Percentiles rank a stretch among this genome's conserved stretches.
Conservation (phyloP, 2,113 vertebrate species). For the Brachionichthys hirsutus region DNA sequence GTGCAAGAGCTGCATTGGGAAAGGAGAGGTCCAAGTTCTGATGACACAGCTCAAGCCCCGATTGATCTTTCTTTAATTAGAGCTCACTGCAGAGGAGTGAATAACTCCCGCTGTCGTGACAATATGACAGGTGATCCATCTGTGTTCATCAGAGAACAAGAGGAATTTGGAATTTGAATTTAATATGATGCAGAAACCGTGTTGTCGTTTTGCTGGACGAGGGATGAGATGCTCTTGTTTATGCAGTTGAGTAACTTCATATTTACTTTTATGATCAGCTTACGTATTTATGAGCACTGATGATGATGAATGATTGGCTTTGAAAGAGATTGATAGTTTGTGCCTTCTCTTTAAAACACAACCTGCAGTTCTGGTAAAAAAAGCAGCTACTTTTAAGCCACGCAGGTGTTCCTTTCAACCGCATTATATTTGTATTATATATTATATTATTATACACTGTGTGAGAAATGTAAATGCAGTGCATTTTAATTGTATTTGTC, state of each 20-base stretch:
- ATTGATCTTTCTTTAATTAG: conserved; percentile 31
- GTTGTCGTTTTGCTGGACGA: conserved; percentile 13
- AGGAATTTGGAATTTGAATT: conserved; percentile 17
- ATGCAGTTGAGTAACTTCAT: conserved; percentile 57
- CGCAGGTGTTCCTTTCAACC: no score
- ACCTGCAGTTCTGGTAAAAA: background rate
- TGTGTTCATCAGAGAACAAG: conserved; percentile 16
- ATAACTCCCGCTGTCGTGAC: conserved; percentile 21
- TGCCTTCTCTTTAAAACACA: conserved; percentile 5
- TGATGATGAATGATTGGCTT: conserved; percentile 35
- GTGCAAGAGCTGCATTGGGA: conserved; percentile 26
- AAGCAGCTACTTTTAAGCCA: background rate
- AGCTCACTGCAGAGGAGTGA: conserved; percentile 19
- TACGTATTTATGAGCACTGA: conserved; percentile 51
- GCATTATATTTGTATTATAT: background rate
- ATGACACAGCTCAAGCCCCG: conserved; percentile 34
- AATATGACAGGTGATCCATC: conserved; percentile 27
- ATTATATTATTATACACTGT: background rate
- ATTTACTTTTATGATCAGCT: conserved; percentile 63
- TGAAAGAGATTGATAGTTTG: conserved; percentile 47
- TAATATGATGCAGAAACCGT: conserved; percentile 20
- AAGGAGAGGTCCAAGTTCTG: conserved; percentile 19
- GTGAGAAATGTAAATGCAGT: background rate
- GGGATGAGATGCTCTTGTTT: conserved; percentile 6
- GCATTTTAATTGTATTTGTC: background rate